phyloP scores from a whole-genome alignment of 2,113 vertebrate species.

The Poecile atricapillus region DNA sequence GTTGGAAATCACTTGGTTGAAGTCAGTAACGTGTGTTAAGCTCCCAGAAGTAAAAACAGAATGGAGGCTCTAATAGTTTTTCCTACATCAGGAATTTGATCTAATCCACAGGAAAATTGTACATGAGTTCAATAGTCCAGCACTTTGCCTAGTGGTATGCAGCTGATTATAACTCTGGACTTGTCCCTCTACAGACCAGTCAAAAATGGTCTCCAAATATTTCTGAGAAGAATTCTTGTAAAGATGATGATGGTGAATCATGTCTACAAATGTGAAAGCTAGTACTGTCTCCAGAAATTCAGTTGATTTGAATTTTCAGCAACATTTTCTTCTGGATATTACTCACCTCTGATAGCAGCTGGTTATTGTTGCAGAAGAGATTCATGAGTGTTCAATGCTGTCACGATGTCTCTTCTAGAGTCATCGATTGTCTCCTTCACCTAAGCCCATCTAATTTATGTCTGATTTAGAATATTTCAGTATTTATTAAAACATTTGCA shows the following conservation, averaged over 20 bases:
- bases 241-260: not conserved
- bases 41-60: conserved; percentile 45
- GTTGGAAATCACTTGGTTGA: conserved; percentile 24
- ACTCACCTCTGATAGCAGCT: not conserved
- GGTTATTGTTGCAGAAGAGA: not conserved
- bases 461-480: not conserved
- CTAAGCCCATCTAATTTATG: not conserved
- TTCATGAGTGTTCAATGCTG: not conserved
- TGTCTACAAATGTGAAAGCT: not conserved
- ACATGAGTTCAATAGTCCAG: not conserved
- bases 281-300: not conserved
- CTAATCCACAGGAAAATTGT: conserved; percentile 43
- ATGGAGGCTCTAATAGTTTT: conserved; percentile 1
- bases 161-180: not conserved
- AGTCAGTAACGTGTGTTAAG: conserved; percentile 34
- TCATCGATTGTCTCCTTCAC: not conserved
- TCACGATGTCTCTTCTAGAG: not conserved
- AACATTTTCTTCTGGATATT: not conserved
- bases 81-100: conserved; percentile 49
- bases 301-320: not conserved
- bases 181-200: not conserved
- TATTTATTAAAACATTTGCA: not conserved
- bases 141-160: not conserved
- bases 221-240: not conserved
- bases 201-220: not conserved